Evolutionary conservation across 2,113 vertebrate genomes (phyloP), one percentile per base, ranked within the genome.

Genomic region (Turnix velox): DNA sequence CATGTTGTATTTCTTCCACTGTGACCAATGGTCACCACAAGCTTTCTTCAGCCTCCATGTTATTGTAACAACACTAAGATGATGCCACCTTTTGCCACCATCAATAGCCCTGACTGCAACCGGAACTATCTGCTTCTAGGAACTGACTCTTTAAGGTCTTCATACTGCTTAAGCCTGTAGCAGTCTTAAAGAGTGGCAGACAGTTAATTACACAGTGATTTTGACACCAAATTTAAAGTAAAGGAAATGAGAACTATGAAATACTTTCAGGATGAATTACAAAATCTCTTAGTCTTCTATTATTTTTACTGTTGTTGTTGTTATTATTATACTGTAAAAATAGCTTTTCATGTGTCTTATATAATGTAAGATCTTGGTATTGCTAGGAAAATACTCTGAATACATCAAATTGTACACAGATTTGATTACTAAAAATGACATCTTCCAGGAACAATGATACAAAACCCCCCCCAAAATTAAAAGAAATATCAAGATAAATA

Each of bases 331-430:
- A 67, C 9, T 18, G 18, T 33, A 91, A 69, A 95, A 59, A 58
- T 33, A 55, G 8, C 5, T 25, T 84, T 93, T 61, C 31, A 35
- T 8, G 2, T 48, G 40, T 65, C 37, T 77, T 90, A 94, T 84
- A 66, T 84, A 62, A 54, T 20, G 48, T 8, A 40, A 78, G 22
- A 46, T 57, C 16, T 59, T 68, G 7, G 7, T 87, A 72, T 27
- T 71, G 85, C 49, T 62, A 46, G 75, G 63, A 85, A 94, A 94
- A 90, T 80, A 48, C 28, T 82, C 51, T 84, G 63, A 92, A 73
- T 71, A 27, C n/a, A 78, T 73, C 84, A 75, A 28, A 5, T 66
- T 25, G 45, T 23, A 7, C 22, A 42, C 17, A 43, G 48, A 88
- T 58, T 45, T 42, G 31, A 37, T 45, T 45, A 17, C n/a, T 80